Base-by-base conservation (phyloP, 1,140 invertebrate genomes). In the Rhynchophorus ferrugineus region DNA sequence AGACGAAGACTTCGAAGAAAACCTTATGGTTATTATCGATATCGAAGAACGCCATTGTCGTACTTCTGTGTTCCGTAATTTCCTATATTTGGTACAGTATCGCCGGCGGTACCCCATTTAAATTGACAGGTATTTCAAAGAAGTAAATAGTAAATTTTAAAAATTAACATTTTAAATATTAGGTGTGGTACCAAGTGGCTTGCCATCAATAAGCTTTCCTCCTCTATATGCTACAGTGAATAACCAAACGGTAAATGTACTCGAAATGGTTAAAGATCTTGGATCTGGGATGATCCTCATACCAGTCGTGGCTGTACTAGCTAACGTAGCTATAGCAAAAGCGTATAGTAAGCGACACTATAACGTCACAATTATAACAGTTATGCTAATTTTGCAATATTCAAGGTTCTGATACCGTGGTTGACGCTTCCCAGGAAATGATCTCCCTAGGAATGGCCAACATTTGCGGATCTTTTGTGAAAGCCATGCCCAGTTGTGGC, bases 251-350 rank as follows among this genome's bases (percentile, higher is more conserved):
- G 68, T 80, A 37, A 64, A 68, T 13, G 82, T 87, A 56, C 19
- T 71, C 3, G 78, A 85, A 34, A 83, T 91, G 71, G 71, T 79
- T 7, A 63, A 70, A 13, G 75, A 79, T 47, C 73, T 91, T 44
- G 83, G 84, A 21, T 78, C 81, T 16, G 82, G 82, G 1, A 73
- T 92, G 3, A 60, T 87, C 36, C 76, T 91, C 11, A 72, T 91
- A 46, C 87, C 89, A 13, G 64, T 92, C 19, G 79, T 91, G 17
- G 87, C 86, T 42, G 81, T 91, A 2, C 72, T 92, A 16, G 87
- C 88, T 43, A 89, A 91, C 61, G 85, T 91, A 45, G 89, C 89
- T 14, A 91, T 92, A 59, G 88, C 88, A 5, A 93, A 92, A 72
- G 83, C 86, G 5, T 92, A 91, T 65, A 76, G 84, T 87, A 69